These are phyloP conservation scores for Hydrolagus affinis DNA, from an alignment of 2,113 vertebrate species.

Conservation along the genomic window DNA sequence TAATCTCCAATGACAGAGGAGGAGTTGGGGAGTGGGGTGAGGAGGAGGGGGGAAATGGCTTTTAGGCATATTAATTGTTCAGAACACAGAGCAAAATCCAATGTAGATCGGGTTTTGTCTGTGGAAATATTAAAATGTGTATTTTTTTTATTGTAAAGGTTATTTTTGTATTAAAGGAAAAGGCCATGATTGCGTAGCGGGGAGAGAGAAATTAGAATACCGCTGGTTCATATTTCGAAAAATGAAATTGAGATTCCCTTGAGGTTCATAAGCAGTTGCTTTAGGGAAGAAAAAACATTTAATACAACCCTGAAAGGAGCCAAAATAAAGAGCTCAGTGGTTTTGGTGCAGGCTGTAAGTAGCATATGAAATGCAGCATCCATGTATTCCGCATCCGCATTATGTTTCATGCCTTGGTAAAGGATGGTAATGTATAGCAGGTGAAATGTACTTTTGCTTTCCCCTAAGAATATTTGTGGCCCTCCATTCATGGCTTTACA, in stretches of 20 bases:
- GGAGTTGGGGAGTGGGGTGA: neutral
- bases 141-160: constrained; percentile 12
- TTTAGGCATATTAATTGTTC: constrained; percentile 15
- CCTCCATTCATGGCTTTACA: neutral
- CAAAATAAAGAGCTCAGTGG: constrained; percentile 30
- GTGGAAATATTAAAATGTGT: constrained; percentile 17
- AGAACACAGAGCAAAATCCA: neutral
- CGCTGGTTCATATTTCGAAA: constrained; percentile 27
- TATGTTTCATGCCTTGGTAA: constrained; percentile 16
- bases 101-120: constrained; percentile 18
- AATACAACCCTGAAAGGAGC: constrained; percentile 28
- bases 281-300: constrained; percentile 32
- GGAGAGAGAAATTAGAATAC: constrained; percentile 26
- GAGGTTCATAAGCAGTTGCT: constrained; percentile 31
- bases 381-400: constrained; percentile 3
- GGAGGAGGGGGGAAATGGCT: neutral
- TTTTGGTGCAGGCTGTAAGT: constrained; percentile 22
- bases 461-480: neutral
- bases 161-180: constrained; percentile 30
- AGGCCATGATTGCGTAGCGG: constrained; percentile 16
- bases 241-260: constrained; percentile 31
- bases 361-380: constrained; percentile 25
- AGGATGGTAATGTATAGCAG: constrained; percentile 8
- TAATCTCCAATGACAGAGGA: too few species aligned
- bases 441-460: constrained; percentile 4